Base-by-base conservation (phyloP, 2,113 vertebrate species). In the Oncorhynchus clarkii region DNA sequence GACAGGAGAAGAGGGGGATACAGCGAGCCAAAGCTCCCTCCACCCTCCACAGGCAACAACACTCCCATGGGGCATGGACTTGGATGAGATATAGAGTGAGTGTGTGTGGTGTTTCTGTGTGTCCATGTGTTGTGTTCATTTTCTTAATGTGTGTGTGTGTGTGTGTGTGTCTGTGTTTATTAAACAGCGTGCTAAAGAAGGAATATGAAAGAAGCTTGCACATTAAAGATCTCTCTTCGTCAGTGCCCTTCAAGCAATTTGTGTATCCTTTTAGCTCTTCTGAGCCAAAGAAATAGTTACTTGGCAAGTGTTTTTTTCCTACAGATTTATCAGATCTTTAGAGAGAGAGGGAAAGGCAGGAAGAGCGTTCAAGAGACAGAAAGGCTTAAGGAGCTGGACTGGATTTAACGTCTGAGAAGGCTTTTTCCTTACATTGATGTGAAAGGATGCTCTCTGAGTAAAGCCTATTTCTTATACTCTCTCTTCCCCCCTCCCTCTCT, bases 271-370 rank as follows among this genome's bases (percentile, higher is more conserved):
- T 51, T 51, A 51, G 49, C 49, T 51, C 49, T 51, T 51, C 49
- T 51, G 49, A 51, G 49, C 49, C 49, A 51, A 51, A 51, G 12
- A 51, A 51, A 51, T 4, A 51, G 49, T 51, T 51, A 51, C 49
- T 16, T 16, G 12, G 49, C 14, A 51, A 51, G 88, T 88, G 84
- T 89, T 84, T 85, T 87, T 87, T 73, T 60, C 1, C 6, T 2
- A n/a, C 31, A 75, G 78, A 72, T 78, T 54, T 2, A 18, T 27
- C 31, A 39, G 29, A 39, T 39, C 27, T 51, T 51, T 51, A 14
- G 11, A 16, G 49, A 51, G 49, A 51, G 49, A 51, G 49, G 49
- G 4, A 51, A 51, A 51, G 49, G 2, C 49, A 13, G 49, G 49
- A 16, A 51, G 49, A 51, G 49, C 11, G 14, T 51, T 39, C 8